Conservation (phyloP, 2,888 invertebrate species). For the Acleris sparsana region DNA sequence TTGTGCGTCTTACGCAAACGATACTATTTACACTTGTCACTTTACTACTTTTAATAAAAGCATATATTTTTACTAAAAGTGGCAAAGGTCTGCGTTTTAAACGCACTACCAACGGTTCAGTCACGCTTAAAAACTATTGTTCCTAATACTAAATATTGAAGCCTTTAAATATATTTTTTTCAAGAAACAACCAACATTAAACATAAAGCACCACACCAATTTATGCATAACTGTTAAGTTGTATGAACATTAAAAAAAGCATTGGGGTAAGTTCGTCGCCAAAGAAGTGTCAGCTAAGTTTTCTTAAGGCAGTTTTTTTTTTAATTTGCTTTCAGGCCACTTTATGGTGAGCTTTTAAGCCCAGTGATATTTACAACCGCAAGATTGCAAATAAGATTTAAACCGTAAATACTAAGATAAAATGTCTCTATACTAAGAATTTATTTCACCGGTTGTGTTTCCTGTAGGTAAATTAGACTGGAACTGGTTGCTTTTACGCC, state of each 20-base stretch:
- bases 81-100: slow-evolving; percentile 68
- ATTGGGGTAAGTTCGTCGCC: not conserved
- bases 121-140: slow-evolving; percentile 53
- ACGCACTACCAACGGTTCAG: slow-evolving; percentile 65
- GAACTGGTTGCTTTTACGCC: not conserved
- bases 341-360: no score
- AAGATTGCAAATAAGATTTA: no score
- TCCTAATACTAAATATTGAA: slow-evolving; percentile 36
- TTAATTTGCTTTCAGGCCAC: no score
- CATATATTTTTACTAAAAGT: slow-evolving; percentile 40
- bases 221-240: not conserved
- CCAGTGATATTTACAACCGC: no score
- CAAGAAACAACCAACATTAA: slow-evolving; percentile 1
- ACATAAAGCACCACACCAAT: slow-evolving; percentile 1
- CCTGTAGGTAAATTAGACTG: no score
- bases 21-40: slow-evolving; percentile 60
- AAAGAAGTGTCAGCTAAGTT: no score
- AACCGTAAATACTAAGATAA: no score
- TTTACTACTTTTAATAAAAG: slow-evolving; percentile 57
- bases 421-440: no score
- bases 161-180: slow-evolving; percentile 25
- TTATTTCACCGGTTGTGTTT: no score
- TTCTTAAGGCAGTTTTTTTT: no score
- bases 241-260: not conserved
- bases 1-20: slow-evolving; percentile 35